Base-by-base conservation (phyloP, 2,113 vertebrate species). In the Phrynosoma blainvillii region DNA sequence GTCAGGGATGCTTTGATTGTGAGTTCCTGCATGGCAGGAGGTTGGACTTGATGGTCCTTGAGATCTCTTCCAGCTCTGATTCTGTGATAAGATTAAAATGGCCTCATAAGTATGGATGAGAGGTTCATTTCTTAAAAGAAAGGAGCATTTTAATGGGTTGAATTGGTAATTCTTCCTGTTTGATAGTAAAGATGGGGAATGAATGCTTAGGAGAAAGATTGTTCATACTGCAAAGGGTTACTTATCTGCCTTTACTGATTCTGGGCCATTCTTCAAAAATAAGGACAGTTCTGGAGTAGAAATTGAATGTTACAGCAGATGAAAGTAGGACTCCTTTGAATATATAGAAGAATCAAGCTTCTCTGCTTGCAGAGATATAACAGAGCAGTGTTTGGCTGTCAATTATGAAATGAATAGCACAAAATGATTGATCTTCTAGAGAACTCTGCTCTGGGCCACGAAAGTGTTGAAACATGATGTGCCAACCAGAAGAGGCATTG, bases 11-110 rank as follows among this genome's bases (percentile, higher is more conserved):
- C 47, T 47, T 47, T 47, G 3, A 47, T 47, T 47, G 47, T 6
- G 47, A 47, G 47, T 47, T 47, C 47, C 47, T 47, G 47, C 47
- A 47, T 47, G 47, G 5, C 47, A 47, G 7, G 47, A 7, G 7
- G 47, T 47, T 47, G 47, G 47, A 47, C 47, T 47, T 47, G 47
- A 47, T 47, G 5, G 5, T 7, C 5, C 47, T 47, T 47, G 47
- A 47, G 47, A 4, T 47, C 47, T 47, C 3, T 47, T 47, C 47
- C 47, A 47, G 5, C 47, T 47, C 47, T 47, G 47, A 47, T 47
- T 47, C 47, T 47, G 7, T 79, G 87, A 52, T 73, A 47, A 27
- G 77, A 71, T 68, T 83, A 73, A 83, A 74, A 79, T 27, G 80
- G 2, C 30, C 54, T 14, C 32, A n/a, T 40, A 84, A 36, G 80